Conservation (phyloP, 2,888 invertebrate species). For the Osmoderma eremita region DNA sequence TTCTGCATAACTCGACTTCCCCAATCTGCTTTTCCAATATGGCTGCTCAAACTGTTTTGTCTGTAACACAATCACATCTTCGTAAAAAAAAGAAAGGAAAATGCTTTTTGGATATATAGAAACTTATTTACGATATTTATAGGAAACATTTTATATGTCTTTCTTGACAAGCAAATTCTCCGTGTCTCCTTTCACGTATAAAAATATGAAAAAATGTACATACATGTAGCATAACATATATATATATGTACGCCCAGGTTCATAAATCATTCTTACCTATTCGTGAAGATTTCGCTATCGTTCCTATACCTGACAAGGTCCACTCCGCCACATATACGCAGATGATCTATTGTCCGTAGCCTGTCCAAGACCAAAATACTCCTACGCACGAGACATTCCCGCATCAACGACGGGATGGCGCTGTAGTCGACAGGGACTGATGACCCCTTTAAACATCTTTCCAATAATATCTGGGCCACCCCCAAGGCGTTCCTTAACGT, state of each 20-base stretch:
- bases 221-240: background rate
- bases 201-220: background rate
- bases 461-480: slow-evolving; percentile 24
- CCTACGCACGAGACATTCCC: slow-evolving; percentile 66
- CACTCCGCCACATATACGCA: slow-evolving; percentile 72
- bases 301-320: slow-evolving; percentile 69
- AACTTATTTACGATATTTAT: too few relatives aligned
- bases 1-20: slow-evolving; percentile 69
- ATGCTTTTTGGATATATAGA: too few relatives aligned
- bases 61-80: too few relatives aligned
- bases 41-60: too few relatives aligned
- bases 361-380: slow-evolving; percentile 70
- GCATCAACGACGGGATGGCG: slow-evolving; percentile 43
- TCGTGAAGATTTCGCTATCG: slow-evolving; percentile 61
- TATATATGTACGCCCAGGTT: background rate
- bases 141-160: too few relatives aligned
- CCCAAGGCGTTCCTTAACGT: slow-evolving; percentile 29
- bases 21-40: slow-evolving; percentile 63
- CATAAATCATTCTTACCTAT: slow-evolving; percentile 37
- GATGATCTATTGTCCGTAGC: slow-evolving; percentile 69
- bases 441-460: slow-evolving; percentile 24
- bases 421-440: background rate
- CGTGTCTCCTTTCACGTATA: too few relatives aligned
- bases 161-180: too few relatives aligned
- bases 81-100: background rate